Evolutionary conservation across 2,888 invertebrate genomes (phyloP).

Genomic region (Eumerus sabulonum): DNA sequence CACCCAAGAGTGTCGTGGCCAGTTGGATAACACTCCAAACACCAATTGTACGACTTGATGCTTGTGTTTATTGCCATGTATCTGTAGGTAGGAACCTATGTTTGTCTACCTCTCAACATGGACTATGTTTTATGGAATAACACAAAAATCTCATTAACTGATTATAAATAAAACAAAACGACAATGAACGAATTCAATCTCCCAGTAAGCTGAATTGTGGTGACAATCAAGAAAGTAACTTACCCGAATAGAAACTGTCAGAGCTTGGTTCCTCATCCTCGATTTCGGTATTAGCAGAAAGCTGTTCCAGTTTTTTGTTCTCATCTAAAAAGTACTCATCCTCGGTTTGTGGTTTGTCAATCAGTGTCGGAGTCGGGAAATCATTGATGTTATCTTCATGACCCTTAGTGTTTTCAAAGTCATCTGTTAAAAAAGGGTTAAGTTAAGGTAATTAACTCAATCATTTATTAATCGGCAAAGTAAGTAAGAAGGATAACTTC

Average conservation of each 20-base stretch:
- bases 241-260: constrained; percentile 79
- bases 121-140: constrained; percentile 49
- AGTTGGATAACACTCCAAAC: constrained; percentile 79
- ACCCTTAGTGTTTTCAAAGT: constrained; percentile 53
- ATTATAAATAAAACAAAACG: constrained; percentile 1
- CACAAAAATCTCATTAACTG: constrained; percentile 40
- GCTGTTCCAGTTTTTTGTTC: constrained; percentile 45
- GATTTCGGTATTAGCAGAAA: constrained; percentile 68
- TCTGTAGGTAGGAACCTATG: constrained; percentile 49
- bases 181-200: too few relatives aligned
- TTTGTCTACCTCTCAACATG: constrained; percentile 29
- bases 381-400: constrained; percentile 50
- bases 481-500: neutral
- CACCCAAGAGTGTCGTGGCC: constrained; percentile 80
- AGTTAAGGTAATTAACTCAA: constrained; percentile 9
- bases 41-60: constrained; percentile 78
- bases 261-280: constrained; percentile 77
- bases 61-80: constrained; percentile 72
- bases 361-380: constrained; percentile 51
- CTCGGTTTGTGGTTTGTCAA: constrained; percentile 58
- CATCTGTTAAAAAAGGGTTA: constrained; percentile 52
- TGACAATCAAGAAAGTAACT: too few relatives aligned
- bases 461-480: constrained; percentile 28
- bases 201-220: too few relatives aligned
- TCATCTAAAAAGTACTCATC: constrained; percentile 66